These are phyloP conservation scores for Diadema setosum DNA, from an alignment of 35 echinoderm and acorn worm species.

Conservation along the genomic window DNA sequence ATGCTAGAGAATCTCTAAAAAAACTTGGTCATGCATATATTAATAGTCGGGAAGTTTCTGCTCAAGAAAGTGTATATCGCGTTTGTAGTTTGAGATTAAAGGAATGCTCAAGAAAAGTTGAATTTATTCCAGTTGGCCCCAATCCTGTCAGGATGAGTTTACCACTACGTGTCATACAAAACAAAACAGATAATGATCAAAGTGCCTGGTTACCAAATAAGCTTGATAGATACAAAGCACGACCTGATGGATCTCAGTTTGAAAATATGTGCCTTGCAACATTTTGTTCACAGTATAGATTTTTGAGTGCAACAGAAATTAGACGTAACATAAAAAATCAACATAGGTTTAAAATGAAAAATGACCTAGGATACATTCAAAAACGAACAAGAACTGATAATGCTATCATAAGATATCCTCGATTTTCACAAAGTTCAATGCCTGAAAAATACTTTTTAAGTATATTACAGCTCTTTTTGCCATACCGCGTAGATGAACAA, in stretches of 20 bases:
- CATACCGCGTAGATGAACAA: slow-evolving; percentile 28
- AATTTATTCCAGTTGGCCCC: neutral
- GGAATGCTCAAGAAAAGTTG: slow-evolving; percentile 6
- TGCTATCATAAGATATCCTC: slow-evolving; percentile 32
- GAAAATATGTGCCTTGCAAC: slow-evolving; percentile 46
- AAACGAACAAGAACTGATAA: slow-evolving; percentile 12
- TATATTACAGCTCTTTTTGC: slow-evolving; percentile 37
- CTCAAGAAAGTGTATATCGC: slow-evolving; percentile 27
- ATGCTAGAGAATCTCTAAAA: slow-evolving; percentile 22
- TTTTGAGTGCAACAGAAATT: neutral
- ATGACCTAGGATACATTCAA: slow-evolving; percentile 12
- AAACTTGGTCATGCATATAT: slow-evolving; percentile 51
- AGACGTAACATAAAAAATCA: neutral
- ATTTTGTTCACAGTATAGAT: slow-evolving; percentile 30
- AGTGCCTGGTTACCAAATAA: slow-evolving; percentile 27
- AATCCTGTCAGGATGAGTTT: slow-evolving; percentile 23
- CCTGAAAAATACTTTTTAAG: slow-evolving; percentile 42
- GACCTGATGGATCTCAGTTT: slow-evolving; percentile 30
- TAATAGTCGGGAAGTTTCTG: slow-evolving; percentile 43
- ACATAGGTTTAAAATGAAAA: neutral
- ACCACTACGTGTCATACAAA: slow-evolving; percentile 11
- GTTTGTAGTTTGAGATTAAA: slow-evolving; percentile 23
- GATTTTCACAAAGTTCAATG: neutral
- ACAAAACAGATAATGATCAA: neutral
- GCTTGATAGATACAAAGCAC: slow-evolving; percentile 43